Base-by-base conservation (phyloP, 2,113 vertebrate species). In the Tetrao urogallus region DNA sequence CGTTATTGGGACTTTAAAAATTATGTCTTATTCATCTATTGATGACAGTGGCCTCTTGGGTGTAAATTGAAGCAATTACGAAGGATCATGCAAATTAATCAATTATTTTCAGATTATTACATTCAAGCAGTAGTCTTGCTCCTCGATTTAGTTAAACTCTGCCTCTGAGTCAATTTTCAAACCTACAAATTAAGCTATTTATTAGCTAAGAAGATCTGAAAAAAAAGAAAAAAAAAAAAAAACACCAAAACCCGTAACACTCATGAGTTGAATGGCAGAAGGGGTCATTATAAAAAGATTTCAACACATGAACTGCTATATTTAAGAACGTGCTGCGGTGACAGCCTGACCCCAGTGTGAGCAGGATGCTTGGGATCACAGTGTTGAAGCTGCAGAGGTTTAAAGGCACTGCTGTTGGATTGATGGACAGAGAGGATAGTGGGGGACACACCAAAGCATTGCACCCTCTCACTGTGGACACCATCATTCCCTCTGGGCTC, bases 51-150 rank as follows among this genome's bases (percentile, higher is more conserved):
- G 91, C 85, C 89, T 95, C 89, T 93, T 71, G 94, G 94, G 94
- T 94, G 93, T 95, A 96, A 97, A 96, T 90, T 89, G 95, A 86
- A 86, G 94, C 85, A 94, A 94, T 96, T 97, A 96, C 0, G 43
- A 96, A 94, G 91, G 90, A 93, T 95, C 93, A 96, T 97, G 96
- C 91, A 97, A 96, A 97, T 96, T 95, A 94, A 97, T 96, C 92
- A 95, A 96, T 96, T 96, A 91, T 95, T 96, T 96, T 95, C 96
- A 96, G 95, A 95, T 97, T 95, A 97, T 97, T 94, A 93, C 82
- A 94, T 93, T 95, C 65, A 34, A 94, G 87, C 93, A 57, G 76
- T 77, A 94, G 91, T 71, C 89, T 89, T 89, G 89, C 91, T 92
- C 91, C 94, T 95, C 91, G 64, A 94, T 96, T 96, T 83, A 80